These are phyloP conservation scores for Beris morrisii DNA, from an alignment of 2,888 invertebrate species.

Conservation along the genomic window DNA sequence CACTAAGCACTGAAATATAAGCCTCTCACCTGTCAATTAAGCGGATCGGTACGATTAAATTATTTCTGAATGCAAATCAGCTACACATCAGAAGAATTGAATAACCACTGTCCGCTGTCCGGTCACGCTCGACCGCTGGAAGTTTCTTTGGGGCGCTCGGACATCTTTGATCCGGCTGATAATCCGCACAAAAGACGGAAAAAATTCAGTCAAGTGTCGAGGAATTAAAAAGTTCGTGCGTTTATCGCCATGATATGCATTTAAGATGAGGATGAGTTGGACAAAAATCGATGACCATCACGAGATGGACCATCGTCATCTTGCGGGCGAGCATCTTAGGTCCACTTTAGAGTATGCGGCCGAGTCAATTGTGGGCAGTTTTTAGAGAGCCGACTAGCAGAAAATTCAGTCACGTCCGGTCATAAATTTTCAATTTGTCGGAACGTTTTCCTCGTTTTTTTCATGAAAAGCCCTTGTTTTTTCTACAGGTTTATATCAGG, in stretches of 20 bases:
- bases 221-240: slow-evolving; percentile 28
- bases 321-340: neutral
- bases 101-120: slow-evolving; percentile 13
- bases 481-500: neutral
- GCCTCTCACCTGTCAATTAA: slow-evolving; percentile 35
- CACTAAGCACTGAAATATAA: slow-evolving; percentile 31
- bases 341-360: neutral
- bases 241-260: slow-evolving; percentile 27
- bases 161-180: slow-evolving; percentile 22
- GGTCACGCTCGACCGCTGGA: slow-evolving; percentile 1
- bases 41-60: slow-evolving; percentile 21
- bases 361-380: slow-evolving; percentile 29
- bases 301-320: neutral
- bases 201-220: slow-evolving; percentile 29
- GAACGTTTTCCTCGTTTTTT: slow-evolving; percentile 18
- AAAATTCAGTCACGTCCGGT: slow-evolving; percentile 33
- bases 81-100: slow-evolving; percentile 7
- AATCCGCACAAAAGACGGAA: slow-evolving; percentile 21
- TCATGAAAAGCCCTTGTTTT: neutral
- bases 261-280: slow-evolving; percentile 23
- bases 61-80: slow-evolving; percentile 32
- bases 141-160: slow-evolving; percentile 6
- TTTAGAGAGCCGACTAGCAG: slow-evolving; percentile 23
- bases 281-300: slow-evolving; percentile 27
- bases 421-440: slow-evolving; percentile 36